Evolutionary conservation across 2,113 vertebrate species (phyloP).

Genomic region (Sebastes schlegelii): DNA sequence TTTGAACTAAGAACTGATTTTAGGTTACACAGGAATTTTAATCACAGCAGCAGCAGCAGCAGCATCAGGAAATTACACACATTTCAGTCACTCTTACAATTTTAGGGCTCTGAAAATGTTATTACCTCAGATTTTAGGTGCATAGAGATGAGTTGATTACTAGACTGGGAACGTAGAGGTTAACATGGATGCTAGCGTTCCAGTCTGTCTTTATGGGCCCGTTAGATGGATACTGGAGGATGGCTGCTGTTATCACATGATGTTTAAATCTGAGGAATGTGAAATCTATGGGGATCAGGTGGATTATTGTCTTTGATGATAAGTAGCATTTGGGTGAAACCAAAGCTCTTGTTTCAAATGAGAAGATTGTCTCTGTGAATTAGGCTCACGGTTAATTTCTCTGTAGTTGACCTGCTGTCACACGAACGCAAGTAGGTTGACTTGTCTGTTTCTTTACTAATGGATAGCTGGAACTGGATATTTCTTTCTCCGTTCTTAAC

Average conservation of each 20-base stretch:
- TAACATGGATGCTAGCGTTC: background rate
- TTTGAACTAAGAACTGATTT: conserved; percentile 52
- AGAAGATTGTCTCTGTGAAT: conserved; percentile 58
- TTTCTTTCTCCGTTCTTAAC: background rate
- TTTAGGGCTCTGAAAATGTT: conserved; percentile 24
- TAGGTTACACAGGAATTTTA: conserved; percentile 57
- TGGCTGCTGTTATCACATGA: conserved; percentile 69
- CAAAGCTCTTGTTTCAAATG: conserved; percentile 54
- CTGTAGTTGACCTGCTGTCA: conserved; percentile 34
- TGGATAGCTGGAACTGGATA: background rate
- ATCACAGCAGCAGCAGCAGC: conserved; percentile 30
- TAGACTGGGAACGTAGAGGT: background rate
- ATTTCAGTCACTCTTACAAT: conserved; percentile 33
- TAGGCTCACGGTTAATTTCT: conserved; percentile 9
- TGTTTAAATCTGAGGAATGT: conserved; percentile 69
- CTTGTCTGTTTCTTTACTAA: background rate
- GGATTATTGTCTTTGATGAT: conserved; percentile 79
- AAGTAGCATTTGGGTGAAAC: conserved; percentile 58
- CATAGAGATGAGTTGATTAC: background rate
- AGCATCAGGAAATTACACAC: conserved; percentile 38
- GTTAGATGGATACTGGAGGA: conserved; percentile 35
- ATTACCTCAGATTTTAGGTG: conserved; percentile 8
- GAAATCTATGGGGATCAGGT: conserved; percentile 72
- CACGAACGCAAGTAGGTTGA: background rate
- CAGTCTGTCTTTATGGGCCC: conserved; percentile 9